Base-by-base conservation (phyloP, 2,797 vertebrate species). In the Gallinago nigripennis region DNA sequence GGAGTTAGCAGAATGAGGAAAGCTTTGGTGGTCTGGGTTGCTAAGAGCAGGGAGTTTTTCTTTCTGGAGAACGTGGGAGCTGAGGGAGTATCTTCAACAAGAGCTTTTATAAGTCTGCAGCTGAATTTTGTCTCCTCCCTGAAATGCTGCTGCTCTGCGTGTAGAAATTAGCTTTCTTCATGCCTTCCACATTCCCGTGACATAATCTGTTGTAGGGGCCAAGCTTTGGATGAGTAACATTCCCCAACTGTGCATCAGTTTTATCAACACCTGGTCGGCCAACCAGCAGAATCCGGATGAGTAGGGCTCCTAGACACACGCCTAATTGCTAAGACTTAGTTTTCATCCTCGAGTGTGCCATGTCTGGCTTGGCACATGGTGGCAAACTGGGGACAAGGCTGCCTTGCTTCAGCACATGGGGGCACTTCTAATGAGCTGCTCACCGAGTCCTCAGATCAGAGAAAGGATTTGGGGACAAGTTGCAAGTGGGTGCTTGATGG, bases 281-380 rank as follows among this genome's bases (percentile, higher is more conserved):
- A 63, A 10, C 20, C 76, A 77, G 80, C 61, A 71, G 57, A 65
- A 13, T 4, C 35, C 25, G n/a, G 73, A 54, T 13, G 54, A 45
- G 16, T 1, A 16, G 43, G 31, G 64, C 41, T 70, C 76, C 45
- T 7, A 30, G 43, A 39, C 20, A 51, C 9, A 0, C 1, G 3
- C 16, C 20, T 41, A 7, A 41, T n/a, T n/a, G 39, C 69, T 30
- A 8, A 72, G 20, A 15, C 77, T 50, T 21, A 8, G 6, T 64
- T 70, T 33, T 51, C 70, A 24, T 39, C 73, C 53, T 69, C 8
- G 2, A 10, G 4, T 11, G 72, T 68, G 9, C 51, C 54, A n/a
- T 5, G 12, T 8, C 63, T 82, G 78, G 11, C 68, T 69, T 35
- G 37, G 60, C 1, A 1, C 20, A 14, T 0, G 0, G 27, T 37